Base-by-base conservation (phyloP, 2,113 vertebrate species). In the Rutilus rutilus region DNA sequence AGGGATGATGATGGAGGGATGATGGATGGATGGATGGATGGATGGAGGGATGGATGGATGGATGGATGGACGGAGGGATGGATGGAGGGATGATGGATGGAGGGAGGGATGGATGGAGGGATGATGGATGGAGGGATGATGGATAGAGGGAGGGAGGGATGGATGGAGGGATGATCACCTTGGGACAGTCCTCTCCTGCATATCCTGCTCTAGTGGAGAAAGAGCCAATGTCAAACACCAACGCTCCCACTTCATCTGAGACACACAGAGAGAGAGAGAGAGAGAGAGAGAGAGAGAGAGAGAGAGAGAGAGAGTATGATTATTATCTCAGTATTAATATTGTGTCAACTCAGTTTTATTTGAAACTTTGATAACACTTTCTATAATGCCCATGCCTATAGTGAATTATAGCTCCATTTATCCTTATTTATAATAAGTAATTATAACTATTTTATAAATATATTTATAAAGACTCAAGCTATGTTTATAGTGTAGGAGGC, bases 131-230 rank as follows among this genome's bases (percentile, higher is more conserved):
- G 27, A 30, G 30, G 27, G 27, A 30, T 30, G 27, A 30, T 30
- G 27, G 27, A 27, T 27, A 1, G 27, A 27, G 1, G 27, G 27
- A 27, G 1, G 27, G 27, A 27, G 27, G 27, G 27, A 27, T 27
- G 27, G 30, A 33, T 33, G 30, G 30, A 33, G 30, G 30, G 30
- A 33, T 65, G 76, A 15, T 73, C 92, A 95, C 95, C 94, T 95
- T 95, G 59, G 95, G 95, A 19, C 95, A 95, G 88, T 95, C 95
- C 88, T 95, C 94, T 17, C 95, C 95, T 45, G 94, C 94, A n/a
- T 95, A 95, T 47, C 94, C 94, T 36, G 95, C 94, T 33, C 94
- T 91, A 11, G 94, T 93, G 5, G 95, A 95, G 92, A 94, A 95
- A 5, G 95, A 95, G 60, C 95, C 95, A 30, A 95, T 93, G 85